Evolutionary conservation across 2,113 vertebrate genomes (phyloP).

Genomic region (Thamnaconus septentrionalis): DNA sequence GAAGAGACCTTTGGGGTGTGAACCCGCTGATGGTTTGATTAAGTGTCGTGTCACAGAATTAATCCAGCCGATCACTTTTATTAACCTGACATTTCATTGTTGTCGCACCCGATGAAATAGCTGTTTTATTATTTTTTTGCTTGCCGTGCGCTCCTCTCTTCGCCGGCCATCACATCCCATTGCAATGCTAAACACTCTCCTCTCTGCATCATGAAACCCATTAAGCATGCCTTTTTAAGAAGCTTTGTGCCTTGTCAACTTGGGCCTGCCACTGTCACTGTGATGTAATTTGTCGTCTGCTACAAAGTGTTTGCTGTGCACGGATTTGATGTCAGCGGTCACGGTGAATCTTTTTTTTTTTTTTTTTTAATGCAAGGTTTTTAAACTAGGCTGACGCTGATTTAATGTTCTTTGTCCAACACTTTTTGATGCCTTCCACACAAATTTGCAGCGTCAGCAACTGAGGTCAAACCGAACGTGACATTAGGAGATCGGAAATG

Average conservation of each 20-base stretch:
- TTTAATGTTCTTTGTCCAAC: too few relatives aligned
- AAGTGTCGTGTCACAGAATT: constrained; percentile 35
- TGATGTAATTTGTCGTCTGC: constrained; percentile 25
- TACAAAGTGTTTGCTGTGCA: constrained; percentile 12
- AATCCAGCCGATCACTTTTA: constrained; percentile 39
- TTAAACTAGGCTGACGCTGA: too few relatives aligned
- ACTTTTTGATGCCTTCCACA: too few relatives aligned
- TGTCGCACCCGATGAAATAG: constrained; percentile 46
- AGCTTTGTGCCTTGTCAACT: constrained; percentile 28
- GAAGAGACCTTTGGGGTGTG: too few relatives aligned
- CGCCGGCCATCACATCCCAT: constrained; percentile 54
- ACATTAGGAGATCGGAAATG: too few relatives aligned
- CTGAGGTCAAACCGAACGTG: too few relatives aligned
- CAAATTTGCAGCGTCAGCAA: too few relatives aligned
- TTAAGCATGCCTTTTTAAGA: constrained; percentile 54
- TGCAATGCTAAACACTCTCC: constrained; percentile 46
- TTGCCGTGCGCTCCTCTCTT: constrained; percentile 8
- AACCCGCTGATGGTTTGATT: constrained; percentile 22
- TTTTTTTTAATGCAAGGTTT: background rate
- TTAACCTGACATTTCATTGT: constrained; percentile 37
- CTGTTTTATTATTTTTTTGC: background rate
- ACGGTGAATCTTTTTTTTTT: background rate
- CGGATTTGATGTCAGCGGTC: constrained; percentile 18
- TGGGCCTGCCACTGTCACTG: constrained; percentile 27
- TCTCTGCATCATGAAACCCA: constrained; percentile 38